Evolutionary conservation across 1,140 invertebrate genomes (phyloP), one percentile per base, ranked within the genome.

Genomic region (Steinernema feltiae): DNA sequence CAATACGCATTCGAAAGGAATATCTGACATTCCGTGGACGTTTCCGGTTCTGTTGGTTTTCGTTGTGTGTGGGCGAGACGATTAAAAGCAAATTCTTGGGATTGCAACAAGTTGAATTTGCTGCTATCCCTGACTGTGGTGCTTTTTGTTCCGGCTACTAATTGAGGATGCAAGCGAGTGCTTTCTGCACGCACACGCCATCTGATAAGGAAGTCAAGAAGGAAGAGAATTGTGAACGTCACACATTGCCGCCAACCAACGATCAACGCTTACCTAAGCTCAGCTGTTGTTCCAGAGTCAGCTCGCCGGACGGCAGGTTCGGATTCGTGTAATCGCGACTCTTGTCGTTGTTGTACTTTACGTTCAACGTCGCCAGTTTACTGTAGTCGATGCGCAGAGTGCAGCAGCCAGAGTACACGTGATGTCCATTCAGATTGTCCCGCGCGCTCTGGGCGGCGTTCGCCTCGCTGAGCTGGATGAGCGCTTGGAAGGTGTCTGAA

Each of bases 341-440:
- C 88, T 99, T 99, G 89, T 99, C 97, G 88, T 99, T 99, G 90
- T 99, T 99, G 89, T 96, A 99, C 87, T 97, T 98, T 35, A 99
- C 95, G 88, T 98, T 98, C 77, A 99, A 89, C 76, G 93, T 94
- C 76, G 92, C 92, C 90, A 99, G 91, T 89, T 99, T 99, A 81
- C 94, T 97, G 89, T 96, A 99, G 88, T 99, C 97, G 84, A 99
- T 98, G 86, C 95, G 92, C 82, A 99, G 89, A n/a, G 94, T 98
- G 90, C 96, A 98, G 89, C 96, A 98, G 63, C 93, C 94, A 88
- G 96, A 98, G 91, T 98, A 99, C 83, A 99, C 97, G 86, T 98
- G 98, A 88, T 98, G 96, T 0, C 95, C 95, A 87, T 99, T 95
- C 80, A 99, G 89, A 48, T 93, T 63, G n/a, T 69, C 89, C 91